A percentile compares a stretch with the other conserved stretches of the same genome.
These are phyloP conservation scores for Cataglyphis rosenhaueri DNA, from an alignment of 2,888 invertebrate genomes.

Conservation along the genomic window DNA sequence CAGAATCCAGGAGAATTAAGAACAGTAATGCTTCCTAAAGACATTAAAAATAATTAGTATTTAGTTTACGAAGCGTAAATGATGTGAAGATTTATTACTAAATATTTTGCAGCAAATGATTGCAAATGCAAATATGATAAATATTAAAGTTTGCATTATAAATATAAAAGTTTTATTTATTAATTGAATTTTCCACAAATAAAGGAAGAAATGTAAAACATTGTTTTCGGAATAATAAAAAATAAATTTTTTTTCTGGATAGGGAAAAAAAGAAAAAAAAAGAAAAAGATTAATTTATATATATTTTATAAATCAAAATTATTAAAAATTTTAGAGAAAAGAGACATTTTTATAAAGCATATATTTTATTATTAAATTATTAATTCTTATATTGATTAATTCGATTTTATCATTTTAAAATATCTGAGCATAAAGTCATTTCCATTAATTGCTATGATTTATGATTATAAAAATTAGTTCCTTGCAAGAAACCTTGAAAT, in stretches of 20 bases:
- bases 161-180: slow-evolving; percentile 9
- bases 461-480: not conserved
- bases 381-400: not conserved
- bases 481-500: not conserved
- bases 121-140: not conserved
- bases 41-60: slow-evolving; percentile 19
- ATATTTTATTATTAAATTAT: slow-evolving; percentile 1
- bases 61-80: slow-evolving; percentile 10
- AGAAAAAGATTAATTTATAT: slow-evolving; percentile 8
- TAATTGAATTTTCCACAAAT: not conserved
- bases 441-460: not conserved
- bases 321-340: not conserved
- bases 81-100: not conserved
- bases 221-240: not conserved
- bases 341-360: not conserved
- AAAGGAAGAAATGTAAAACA: not conserved
- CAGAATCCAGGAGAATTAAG: not conserved
- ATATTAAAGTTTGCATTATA: not conserved
- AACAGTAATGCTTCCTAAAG: not conserved
- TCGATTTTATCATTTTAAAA: not conserved
- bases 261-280: not conserved
- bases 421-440: not conserved
- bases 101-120: not conserved
- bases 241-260: not conserved
- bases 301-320: not conserved